A percentile compares a stretch with the other conserved stretches of the same genome.
Conservation (phyloP, 2,113 vertebrate species). For the Trachemys scripta region DNA sequence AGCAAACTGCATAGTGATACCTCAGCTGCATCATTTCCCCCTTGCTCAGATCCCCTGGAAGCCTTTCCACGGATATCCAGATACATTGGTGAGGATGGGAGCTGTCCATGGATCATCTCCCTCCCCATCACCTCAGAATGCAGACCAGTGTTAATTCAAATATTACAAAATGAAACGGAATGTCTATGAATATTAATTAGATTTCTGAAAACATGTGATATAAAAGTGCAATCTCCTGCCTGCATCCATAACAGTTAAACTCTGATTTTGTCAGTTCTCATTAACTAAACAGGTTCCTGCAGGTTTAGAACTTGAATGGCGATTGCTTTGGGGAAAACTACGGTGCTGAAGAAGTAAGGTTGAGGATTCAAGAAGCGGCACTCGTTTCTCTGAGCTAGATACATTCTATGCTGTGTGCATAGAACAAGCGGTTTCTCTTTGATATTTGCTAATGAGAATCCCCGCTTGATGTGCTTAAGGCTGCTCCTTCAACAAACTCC, state of each 20-base stretch:
- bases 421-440: conserved; percentile 47
- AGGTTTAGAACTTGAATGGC: neutral
- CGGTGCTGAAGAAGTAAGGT: neutral
- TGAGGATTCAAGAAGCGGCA: conserved; percentile 4
- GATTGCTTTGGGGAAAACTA: conserved; percentile 2
- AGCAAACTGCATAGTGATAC: neutral
- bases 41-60: neutral
- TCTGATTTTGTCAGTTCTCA: conserved; percentile 16
- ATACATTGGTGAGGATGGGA: conserved; percentile 27
- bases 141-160: conserved; percentile 33
- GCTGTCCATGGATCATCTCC: conserved; percentile 31
- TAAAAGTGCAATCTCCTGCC: conserved; percentile 48
- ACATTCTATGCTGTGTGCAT: conserved; percentile 9
- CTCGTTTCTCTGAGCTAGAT: conserved; percentile 16
- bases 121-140: neutral
- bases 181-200: conserved; percentile 12
- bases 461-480: conserved; percentile 29
- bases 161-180: conserved; percentile 48
- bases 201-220: conserved; percentile 45
- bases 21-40: neutral
- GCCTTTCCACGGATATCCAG: neutral
- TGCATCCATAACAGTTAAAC: conserved; percentile 22
- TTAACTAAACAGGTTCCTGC: neutral
- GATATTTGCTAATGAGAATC: conserved; percentile 64
- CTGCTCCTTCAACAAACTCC: conserved; percentile 51